Evolutionary conservation across 2,888 invertebrate genomes (phyloP).

Genomic region (Entomobrya proxima): DNA sequence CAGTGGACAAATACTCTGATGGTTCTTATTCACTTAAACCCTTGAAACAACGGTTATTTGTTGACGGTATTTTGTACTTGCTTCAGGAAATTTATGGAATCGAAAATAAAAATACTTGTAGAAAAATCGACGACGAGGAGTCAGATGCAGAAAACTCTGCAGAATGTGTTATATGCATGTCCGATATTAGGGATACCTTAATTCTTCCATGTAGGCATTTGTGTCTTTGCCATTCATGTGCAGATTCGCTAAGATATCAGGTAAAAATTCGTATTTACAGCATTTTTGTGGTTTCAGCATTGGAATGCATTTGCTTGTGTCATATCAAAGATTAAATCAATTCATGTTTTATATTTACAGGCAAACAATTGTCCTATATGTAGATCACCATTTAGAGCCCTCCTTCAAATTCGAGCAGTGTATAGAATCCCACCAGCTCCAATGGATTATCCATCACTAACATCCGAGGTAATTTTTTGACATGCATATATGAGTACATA

Average conservation of each 20-base stretch:
- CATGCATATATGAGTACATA: not conserved
- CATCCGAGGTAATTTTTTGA: constrained; percentile 82
- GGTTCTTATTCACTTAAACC: constrained; percentile 93
- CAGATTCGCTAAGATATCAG: constrained; percentile 96
- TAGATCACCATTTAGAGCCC: constrained; percentile 97
- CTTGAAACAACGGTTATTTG: constrained; percentile 97
- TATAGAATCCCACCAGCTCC: constrained; percentile 82
- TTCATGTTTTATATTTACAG: constrained; percentile 75
- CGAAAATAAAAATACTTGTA: constrained; percentile 88
- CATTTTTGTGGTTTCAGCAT: not conserved
- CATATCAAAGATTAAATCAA: not conserved
- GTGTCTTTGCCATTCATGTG: constrained; percentile 97
- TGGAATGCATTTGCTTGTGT: not conserved
- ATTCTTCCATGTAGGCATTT: constrained; percentile 98
- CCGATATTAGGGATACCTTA: constrained; percentile 87
- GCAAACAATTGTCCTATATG: constrained; percentile 99
- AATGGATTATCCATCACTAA: constrained; percentile 79
- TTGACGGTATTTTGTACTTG: constrained; percentile 97
- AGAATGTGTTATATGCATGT: constrained; percentile 95
- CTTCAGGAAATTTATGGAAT: constrained; percentile 99
- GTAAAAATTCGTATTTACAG: constrained; percentile 55
- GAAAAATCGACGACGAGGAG: constrained; percentile 83
- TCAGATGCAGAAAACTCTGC: constrained; percentile 95
- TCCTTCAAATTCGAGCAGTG: constrained; percentile 95
- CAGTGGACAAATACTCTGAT: constrained; percentile 92